These are phyloP conservation scores for Nematopogon swammerdamellus DNA, from an alignment of 2,888 invertebrate species.

Conservation along the genomic window DNA sequence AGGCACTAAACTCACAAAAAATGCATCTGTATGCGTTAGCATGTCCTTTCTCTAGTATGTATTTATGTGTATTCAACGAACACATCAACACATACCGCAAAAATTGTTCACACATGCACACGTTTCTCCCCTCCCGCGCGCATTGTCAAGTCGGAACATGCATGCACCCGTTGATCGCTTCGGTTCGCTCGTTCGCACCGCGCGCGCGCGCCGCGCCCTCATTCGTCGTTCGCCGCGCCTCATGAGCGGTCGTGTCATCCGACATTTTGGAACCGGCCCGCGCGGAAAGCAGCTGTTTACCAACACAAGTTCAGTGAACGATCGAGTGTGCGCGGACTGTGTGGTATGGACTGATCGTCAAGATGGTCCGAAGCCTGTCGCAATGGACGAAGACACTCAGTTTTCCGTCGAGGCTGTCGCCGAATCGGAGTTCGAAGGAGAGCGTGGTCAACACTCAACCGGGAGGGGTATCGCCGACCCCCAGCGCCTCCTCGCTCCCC, in stretches of 20 bases:
- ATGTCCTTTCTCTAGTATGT: too few species aligned
- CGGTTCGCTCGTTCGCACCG: slow-evolving; percentile 13
- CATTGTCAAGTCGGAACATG: slow-evolving; percentile 36
- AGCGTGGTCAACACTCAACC: slow-evolving; percentile 59
- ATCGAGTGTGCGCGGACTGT: slow-evolving; percentile 25
- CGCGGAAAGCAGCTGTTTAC: slow-evolving; percentile 5
- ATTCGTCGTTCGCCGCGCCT: slow-evolving; percentile 39
- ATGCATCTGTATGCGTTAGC: too few species aligned
- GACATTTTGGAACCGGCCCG: slow-evolving; percentile 13
- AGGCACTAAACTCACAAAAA: too few species aligned
- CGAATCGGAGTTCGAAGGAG: slow-evolving; percentile 76
- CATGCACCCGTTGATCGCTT: slow-evolving; percentile 25
- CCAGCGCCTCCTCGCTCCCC: slow-evolving; percentile 54
- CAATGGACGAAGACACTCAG: slow-evolving; percentile 91
- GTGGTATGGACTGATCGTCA: slow-evolving; percentile 37
- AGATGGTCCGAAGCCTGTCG: slow-evolving; percentile 83
- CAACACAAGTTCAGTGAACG: slow-evolving; percentile 29
- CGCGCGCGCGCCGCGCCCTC: slow-evolving; percentile 20
- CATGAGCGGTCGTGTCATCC: slow-evolving; percentile 28
- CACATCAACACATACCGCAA: too few species aligned
- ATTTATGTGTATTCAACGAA: too few species aligned
- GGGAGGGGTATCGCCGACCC: slow-evolving; percentile 60
- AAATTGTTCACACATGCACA: neutral
- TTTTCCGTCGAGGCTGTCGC: slow-evolving; percentile 82
- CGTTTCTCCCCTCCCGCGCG: slow-evolving; percentile 9